Evolutionary conservation across 2,113 vertebrate genomes (phyloP), one percentile per base, ranked within the genome.

Genomic region (Labeo catla): DNA sequence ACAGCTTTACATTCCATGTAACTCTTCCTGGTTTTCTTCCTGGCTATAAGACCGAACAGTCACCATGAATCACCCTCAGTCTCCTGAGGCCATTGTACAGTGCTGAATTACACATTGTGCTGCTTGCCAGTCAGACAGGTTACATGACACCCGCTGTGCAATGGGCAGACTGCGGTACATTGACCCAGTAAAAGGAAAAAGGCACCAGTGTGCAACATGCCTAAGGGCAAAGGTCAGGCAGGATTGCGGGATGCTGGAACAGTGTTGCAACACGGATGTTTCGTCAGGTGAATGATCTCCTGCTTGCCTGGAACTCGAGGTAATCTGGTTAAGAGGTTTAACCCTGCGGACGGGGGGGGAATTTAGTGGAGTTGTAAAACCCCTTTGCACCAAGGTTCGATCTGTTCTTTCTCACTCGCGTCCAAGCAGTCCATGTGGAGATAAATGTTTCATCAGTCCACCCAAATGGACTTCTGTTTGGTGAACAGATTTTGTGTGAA

Each of bases 321-420:
- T 94, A 94, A 94, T 94, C 93, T 92, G 90, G 84, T 89, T 94
- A 94, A 95, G 93, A 93, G 94, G 93, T 94, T 95, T 93, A 90
- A 92, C 92, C 91, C 91, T 90, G 92, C 94, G 93, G 50, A 93
- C 78, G 86, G 87, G 88, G 28, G 28, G 91, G 91, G 92, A 92
- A 91, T 93, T 92, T 91, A 92, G 88, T 39, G 5, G 86, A 91
- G 91, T 94, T 93, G 90, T 92, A 93, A 93, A 92, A 88, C 92
- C 90, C 89, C 89, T 91, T 89, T 84, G 91, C 88, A 89, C 87
- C 89, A 89, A 8, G 89, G 23, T 45, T 47, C 45, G 47, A 43
- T n/a, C 19, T 66, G 87, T 88, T 90, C 89, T 10, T 59, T 81
- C 34, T 15, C 63, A 21, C 9, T 54, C 11, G 68, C 28, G 81